Evolutionary conservation across 2,888 invertebrate species (phyloP).

Genomic region (Synergus laeviventris): DNA sequence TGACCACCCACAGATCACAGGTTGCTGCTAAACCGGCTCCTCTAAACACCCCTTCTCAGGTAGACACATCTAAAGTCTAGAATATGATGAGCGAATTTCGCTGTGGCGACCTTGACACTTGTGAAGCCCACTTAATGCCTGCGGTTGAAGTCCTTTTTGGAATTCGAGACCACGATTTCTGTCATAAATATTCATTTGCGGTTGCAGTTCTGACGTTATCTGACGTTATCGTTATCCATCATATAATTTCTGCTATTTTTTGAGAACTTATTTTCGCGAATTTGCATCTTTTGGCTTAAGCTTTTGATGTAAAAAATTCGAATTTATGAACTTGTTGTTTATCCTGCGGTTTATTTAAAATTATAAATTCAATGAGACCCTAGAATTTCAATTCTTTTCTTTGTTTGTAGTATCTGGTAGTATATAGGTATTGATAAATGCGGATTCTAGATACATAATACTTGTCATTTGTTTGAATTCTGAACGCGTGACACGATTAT

Average conservation of each 20-base stretch:
- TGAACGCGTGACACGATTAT: background rate
- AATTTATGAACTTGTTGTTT: background rate
- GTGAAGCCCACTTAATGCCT: background rate
- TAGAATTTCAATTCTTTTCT: background rate
- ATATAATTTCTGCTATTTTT: background rate
- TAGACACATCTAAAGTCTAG: background rate
- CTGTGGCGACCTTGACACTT: conserved; percentile 13
- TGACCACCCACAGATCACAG: conserved; percentile 53
- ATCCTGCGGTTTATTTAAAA: background rate
- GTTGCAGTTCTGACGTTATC: background rate
- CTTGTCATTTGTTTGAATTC: background rate
- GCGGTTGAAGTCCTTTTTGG: background rate
- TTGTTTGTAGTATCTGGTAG: no score
- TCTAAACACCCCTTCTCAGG: conserved; percentile 24
- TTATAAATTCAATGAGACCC: background rate
- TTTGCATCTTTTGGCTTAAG: background rate
- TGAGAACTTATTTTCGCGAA: background rate
- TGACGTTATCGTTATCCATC: no score
- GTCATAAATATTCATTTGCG: conserved; percentile 6
- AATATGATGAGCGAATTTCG: background rate
- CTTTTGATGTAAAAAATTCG: background rate
- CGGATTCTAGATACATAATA: background rate
- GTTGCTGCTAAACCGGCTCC: conserved; percentile 27
- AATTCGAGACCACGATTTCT: background rate
- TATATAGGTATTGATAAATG: no score